phyloP scores from a whole-genome alignment of 2,888 invertebrate species.

The Sicus ferrugineus region DNA sequence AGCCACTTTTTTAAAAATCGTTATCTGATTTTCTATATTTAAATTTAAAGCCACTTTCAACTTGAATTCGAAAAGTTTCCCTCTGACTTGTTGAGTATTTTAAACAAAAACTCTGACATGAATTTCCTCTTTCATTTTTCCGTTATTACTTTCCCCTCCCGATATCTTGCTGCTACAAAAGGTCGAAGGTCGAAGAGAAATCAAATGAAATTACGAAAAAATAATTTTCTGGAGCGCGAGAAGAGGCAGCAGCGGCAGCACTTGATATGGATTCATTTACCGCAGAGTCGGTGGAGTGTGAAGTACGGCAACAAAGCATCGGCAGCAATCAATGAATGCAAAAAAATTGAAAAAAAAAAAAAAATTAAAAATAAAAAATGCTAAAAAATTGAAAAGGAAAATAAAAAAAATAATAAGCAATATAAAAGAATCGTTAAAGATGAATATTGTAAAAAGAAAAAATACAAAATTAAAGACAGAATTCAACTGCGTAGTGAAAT shows the following conservation, averaged over 20 bases:
- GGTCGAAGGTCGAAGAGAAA: neutral
- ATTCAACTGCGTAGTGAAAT: too few species aligned
- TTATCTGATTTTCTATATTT: too few species aligned
- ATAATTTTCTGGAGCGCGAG: neutral
- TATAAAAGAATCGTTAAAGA: neutral
- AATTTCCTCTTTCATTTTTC: neutral
- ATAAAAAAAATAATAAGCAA: neutral
- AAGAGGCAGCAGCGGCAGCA: conserved; percentile 2
- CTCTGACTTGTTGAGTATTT: too few species aligned
- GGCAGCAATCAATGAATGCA: neutral
- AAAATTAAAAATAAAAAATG: neutral
- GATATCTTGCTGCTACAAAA: neutral
- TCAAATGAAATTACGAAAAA: neutral
- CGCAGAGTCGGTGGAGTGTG: neutral
- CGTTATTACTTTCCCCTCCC: neutral
- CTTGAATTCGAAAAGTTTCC: too few species aligned
- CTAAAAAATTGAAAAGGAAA: neutral
- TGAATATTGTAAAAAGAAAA: neutral
- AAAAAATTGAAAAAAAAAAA: neutral
- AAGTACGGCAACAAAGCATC: neutral
- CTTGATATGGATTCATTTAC: neutral
- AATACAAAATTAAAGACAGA: neutral
- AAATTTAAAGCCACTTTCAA: too few species aligned
- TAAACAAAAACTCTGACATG: neutral
- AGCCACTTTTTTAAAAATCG: too few species aligned